Evolutionary conservation across 2,888 invertebrate genomes (phyloP).

Genomic region (Agrilus cyanescens): DNA sequence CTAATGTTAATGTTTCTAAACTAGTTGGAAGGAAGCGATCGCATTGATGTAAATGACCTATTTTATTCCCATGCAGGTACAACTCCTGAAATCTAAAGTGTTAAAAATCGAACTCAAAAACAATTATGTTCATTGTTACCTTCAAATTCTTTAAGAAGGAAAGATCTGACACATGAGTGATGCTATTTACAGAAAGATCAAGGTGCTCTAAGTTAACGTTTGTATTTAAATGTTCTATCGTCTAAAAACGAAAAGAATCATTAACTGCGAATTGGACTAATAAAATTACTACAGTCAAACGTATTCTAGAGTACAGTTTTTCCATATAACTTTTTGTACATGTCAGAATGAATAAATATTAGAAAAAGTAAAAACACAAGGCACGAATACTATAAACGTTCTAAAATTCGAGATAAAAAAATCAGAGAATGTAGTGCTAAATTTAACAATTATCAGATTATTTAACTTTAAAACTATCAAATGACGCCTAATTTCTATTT

Average conservation of each 20-base stretch:
- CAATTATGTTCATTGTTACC: conserved; percentile 41
- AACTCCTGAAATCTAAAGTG: conserved; percentile 50
- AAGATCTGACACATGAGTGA: conserved; percentile 73
- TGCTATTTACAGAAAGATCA: conserved; percentile 82
- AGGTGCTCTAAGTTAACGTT: conserved; percentile 71
- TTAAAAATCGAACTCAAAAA: conserved; percentile 4
- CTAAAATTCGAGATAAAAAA: too few relatives aligned
- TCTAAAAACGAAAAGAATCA: conserved; percentile 34
- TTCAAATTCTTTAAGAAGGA: conserved; percentile 71
- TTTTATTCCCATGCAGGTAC: conserved; percentile 73
- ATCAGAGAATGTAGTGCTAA: too few relatives aligned
- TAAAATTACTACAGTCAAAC: too few relatives aligned
- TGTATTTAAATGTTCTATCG: conserved; percentile 78
- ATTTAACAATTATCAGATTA: too few relatives aligned
- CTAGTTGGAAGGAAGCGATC: conserved; percentile 71
- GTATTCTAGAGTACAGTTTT: not conserved
- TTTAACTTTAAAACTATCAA: too few relatives aligned
- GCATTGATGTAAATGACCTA: conserved; percentile 69
- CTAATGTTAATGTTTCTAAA: conserved; percentile 63
- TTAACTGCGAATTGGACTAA: too few relatives aligned
- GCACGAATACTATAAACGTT: too few relatives aligned
- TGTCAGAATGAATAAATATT: too few relatives aligned
- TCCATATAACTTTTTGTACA: too few relatives aligned
- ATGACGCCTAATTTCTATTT: not conserved
- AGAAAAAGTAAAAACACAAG: too few relatives aligned